Evolutionary conservation across 2,797 vertebrate genomes (phyloP), one percentile per base, ranked within the genome.

Genomic region (Schizothorax lantsangensis): DNA sequence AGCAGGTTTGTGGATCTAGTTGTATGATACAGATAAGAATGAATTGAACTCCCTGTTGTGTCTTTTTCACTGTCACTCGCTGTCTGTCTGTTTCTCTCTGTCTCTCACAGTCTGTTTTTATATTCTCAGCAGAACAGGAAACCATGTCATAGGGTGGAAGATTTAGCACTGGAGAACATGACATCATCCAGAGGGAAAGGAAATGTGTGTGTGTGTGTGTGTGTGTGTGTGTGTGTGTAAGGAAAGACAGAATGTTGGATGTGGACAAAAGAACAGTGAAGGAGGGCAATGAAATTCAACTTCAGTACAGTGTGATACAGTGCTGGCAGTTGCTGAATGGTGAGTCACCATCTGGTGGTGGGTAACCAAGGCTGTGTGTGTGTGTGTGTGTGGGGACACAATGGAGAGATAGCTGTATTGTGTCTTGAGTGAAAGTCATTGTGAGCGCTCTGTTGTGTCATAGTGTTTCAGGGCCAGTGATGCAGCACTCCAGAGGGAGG

Each of bases 181-280:
- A 93, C 87, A 87, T 91, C 90, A 91, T 90, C 74, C 81, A 84
- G 47, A 84, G 80, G 73, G 43, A 89, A 79, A 87, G 89, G 74
- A 79, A 84, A 79, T 73, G 33, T 83, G 73, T 78, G 54, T 88
- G 75, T 86, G 54, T 33, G 43, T 86, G 40, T 84, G 79, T 64
- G 30, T 69, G 73, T 83, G 79, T 73, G 43, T 73, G 30, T 82
- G 73, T 80, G 54, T 88, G 81, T 86, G 54, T 38, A 36, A 26
- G 57, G 12, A 52, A 52, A 75, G 69, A 62, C 45, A 74, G 23
- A 45, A 52, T 57, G 33, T 54, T 78, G 74, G 74, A 78, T 12
- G 30, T 59, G 57, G 59, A 69, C 47, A 52, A 85, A 79, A 84
- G 40, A 86, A 68, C 17, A 79, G 33, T 45, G 40, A 79, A 66